Conservation (phyloP, 2,797 vertebrate genomes). For the Pseudochromis fuscus region DNA sequence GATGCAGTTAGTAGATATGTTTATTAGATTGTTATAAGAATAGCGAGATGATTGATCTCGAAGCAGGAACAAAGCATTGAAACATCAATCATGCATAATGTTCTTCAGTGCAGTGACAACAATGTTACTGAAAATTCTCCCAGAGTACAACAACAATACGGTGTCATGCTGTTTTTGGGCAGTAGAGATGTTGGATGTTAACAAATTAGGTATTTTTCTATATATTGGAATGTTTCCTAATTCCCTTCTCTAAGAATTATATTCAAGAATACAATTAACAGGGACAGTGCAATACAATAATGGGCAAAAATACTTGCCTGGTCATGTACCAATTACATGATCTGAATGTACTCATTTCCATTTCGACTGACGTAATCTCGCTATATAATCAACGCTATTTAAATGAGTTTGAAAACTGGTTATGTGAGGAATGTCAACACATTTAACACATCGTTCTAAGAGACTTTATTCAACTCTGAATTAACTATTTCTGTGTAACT, state of each 20-base stretch:
- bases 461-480: too few species aligned
- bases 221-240: neutral
- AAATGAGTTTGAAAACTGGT: neutral
- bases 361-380: too few species aligned
- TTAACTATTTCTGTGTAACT: too few species aligned
- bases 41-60: constrained; percentile 8
- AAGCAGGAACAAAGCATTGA: constrained; percentile 17
- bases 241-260: constrained; percentile 10
- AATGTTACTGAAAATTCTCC: neutral
- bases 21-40: constrained; percentile 44
- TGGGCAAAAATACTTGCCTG: neutral
- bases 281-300: neutral
- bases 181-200: neutral
- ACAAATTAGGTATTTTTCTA: neutral
- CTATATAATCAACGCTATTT: too few species aligned
- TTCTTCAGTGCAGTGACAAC: constrained; percentile 24
- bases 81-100: constrained; percentile 45
- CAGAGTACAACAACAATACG: neutral
- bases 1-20: constrained; percentile 20
- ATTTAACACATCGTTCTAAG: too few species aligned
- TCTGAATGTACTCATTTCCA: too few species aligned
- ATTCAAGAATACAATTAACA: neutral
- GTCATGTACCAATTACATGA: neutral
- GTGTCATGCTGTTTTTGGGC: neutral
- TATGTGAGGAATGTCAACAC: neutral